phyloP scores from a whole-genome alignment of 2,113 vertebrate species.

The Vulpes ferrilata region DNA sequence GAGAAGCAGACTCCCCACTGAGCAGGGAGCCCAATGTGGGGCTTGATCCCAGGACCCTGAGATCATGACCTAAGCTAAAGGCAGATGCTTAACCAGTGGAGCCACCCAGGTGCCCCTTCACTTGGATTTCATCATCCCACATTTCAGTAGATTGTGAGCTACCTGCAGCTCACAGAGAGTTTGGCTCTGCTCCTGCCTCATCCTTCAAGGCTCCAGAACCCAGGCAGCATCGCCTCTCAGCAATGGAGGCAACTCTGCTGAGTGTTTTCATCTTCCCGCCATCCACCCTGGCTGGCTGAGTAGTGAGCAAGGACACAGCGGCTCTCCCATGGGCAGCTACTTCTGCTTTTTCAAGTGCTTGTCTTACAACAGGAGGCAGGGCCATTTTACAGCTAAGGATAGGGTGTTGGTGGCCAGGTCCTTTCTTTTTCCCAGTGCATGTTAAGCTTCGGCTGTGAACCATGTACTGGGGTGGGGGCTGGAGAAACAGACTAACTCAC shows the following conservation, averaged over 20 bases:
- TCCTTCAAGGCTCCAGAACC: background rate
- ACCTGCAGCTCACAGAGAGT: background rate
- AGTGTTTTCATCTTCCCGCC: too few relatives aligned
- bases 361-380: background rate
- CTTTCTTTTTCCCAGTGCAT: background rate
- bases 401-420: too few relatives aligned
- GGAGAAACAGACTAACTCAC: background rate
- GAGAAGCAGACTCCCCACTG: background rate
- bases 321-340: too few relatives aligned
- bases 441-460: background rate
- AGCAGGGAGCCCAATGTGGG: background rate
- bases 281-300: too few relatives aligned
- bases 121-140: constrained; percentile 25
- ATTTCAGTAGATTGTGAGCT: background rate
- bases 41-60: background rate
- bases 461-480: background rate
- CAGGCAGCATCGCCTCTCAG: background rate
- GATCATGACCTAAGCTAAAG: background rate
- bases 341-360: background rate
- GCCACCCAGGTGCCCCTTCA: background rate
- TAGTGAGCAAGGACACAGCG: background rate
- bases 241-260: background rate
- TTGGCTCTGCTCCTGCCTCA: background rate
- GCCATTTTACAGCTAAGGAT: background rate
- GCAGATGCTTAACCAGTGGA: background rate